A percentile compares a stretch with the other conserved stretches of the same genome.
These are phyloP conservation scores for Mycogona germanica DNA, from an alignment of 2,888 invertebrate genomes.

Conservation along the genomic window DNA sequence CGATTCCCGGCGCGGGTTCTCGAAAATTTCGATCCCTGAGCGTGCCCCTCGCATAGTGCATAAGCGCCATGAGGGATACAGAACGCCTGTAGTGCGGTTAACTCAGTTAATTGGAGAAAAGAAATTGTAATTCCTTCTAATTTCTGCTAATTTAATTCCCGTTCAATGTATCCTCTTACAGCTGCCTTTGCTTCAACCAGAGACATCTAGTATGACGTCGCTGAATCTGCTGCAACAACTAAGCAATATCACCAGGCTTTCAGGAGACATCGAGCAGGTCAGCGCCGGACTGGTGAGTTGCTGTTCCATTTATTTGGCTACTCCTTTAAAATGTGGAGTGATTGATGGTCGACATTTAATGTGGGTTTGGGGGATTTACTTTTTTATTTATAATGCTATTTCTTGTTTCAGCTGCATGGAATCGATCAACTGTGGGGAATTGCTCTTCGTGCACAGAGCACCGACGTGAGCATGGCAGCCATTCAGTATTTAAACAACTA, in stretches of 20 bases:
- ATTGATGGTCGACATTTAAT: background rate
- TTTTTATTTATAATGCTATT: background rate
- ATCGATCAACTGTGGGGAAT: conserved; percentile 95
- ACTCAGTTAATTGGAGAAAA: too few relatives aligned
- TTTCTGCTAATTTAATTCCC: too few relatives aligned
- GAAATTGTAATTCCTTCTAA: too few relatives aligned
- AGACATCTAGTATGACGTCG: conserved; percentile 83
- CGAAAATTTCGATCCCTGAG: too few relatives aligned
- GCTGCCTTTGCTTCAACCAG: conserved; percentile 74
- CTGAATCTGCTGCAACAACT: conserved; percentile 82
- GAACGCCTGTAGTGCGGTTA: too few relatives aligned
- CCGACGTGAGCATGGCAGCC: conserved; percentile 88
- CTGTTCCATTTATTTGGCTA: background rate
- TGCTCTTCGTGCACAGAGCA: conserved; percentile 75
- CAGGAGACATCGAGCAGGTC: conserved; percentile 22
- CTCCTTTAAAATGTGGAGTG: background rate
- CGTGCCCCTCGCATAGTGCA: too few relatives aligned
- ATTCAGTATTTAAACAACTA: conserved; percentile 89
- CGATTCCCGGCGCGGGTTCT: too few relatives aligned
- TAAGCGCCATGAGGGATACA: too few relatives aligned
- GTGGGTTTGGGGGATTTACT: background rate
- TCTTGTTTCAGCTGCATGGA: conserved; percentile 43
- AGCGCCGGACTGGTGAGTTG: background rate
- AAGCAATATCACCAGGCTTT: conserved; percentile 68
- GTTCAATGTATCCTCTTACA: conserved; percentile 23